Conservation (phyloP, 2,797 vertebrate genomes). For the Macropodus opercularis region DNA sequence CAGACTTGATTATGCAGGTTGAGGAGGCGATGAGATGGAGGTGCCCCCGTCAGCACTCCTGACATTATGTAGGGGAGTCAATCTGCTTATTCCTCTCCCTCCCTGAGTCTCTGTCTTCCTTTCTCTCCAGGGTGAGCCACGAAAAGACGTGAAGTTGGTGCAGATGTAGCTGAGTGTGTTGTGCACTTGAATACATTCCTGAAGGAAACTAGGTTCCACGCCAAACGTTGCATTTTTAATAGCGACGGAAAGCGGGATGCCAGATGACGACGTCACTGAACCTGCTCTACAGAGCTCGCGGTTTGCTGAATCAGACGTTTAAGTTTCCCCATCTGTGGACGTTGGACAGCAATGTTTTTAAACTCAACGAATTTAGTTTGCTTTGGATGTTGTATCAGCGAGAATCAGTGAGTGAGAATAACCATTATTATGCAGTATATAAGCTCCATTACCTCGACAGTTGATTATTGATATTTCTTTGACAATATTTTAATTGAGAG, state of each 20-base stretch:
- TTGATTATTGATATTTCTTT: not conserved
- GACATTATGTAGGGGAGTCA: constrained; percentile 47
- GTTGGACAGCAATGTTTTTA: not conserved
- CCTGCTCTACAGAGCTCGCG: constrained; percentile 14
- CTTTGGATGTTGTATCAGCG: not conserved
- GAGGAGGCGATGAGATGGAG: constrained; percentile 49
- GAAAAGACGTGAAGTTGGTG: constrained; percentile 68
- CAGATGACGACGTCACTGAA: constrained; percentile 40
- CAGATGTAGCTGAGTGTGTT: constrained; percentile 66
- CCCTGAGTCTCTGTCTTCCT: constrained; percentile 3
- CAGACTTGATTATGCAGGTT: constrained; percentile 60
- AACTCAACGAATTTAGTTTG: not conserved
- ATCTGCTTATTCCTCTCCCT: not conserved
- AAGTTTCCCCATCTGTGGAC: constrained; percentile 10
- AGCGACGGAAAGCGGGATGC: constrained; percentile 36
- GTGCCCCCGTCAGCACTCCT: constrained; percentile 54
- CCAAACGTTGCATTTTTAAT: constrained; percentile 76
- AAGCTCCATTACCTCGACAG: not conserved
- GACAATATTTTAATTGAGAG: too few species aligned
- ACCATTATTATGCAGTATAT: too few species aligned
- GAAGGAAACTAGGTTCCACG: constrained; percentile 60
- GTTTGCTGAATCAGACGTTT: constrained; percentile 19
- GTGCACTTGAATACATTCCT: constrained; percentile 63
- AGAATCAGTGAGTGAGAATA: too few species aligned
- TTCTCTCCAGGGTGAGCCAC: constrained; percentile 53